Evolutionary conservation across 2,888 invertebrate genomes (phyloP).

Genomic region (Nasonia oneida): DNA sequence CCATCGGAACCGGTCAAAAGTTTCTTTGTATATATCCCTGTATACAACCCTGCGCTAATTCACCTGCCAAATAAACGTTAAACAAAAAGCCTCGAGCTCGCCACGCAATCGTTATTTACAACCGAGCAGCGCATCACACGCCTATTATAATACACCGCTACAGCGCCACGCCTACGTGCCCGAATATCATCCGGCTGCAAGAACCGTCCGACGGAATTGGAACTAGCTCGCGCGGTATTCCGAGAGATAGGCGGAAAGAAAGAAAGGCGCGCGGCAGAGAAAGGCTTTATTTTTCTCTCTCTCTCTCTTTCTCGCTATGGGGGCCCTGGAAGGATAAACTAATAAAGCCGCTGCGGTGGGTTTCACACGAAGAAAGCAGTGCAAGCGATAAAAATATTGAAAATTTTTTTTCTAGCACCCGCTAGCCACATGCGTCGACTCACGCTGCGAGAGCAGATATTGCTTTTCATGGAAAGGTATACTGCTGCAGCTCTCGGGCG

Average conservation of each 20-base stretch:
- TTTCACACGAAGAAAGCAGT: conserved; percentile 21
- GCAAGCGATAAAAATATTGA: conserved; percentile 44
- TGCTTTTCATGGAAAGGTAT: conserved; percentile 53
- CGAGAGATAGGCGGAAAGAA: conserved; percentile 11
- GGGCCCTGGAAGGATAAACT: conserved; percentile 2
- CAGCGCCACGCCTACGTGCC: conserved; percentile 17
- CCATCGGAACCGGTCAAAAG: conserved; percentile 14
- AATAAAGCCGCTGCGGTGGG: conserved; percentile 26
- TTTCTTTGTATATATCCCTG: not conserved
- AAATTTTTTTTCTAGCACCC: conserved; percentile 11
- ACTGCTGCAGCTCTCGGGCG: not conserved
- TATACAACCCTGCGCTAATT: conserved; percentile 10
- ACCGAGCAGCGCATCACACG: not conserved
- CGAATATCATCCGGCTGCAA: conserved; percentile 17
- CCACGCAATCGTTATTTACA: conserved; percentile 13
- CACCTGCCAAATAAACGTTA: conserved; percentile 40
- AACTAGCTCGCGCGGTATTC: not conserved
- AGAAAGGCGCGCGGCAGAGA: not conserved
- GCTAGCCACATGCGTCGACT: not conserved
- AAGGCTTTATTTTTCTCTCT: conserved; percentile 12
- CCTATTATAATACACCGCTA: conserved; percentile 22
- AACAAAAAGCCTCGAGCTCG: not conserved
- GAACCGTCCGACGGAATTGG: conserved; percentile 26
- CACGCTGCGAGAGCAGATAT: conserved; percentile 14
- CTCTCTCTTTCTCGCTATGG: not conserved